Evolutionary conservation across 2,888 invertebrate genomes (phyloP).

Genomic region (Colostygia pectinataria): DNA sequence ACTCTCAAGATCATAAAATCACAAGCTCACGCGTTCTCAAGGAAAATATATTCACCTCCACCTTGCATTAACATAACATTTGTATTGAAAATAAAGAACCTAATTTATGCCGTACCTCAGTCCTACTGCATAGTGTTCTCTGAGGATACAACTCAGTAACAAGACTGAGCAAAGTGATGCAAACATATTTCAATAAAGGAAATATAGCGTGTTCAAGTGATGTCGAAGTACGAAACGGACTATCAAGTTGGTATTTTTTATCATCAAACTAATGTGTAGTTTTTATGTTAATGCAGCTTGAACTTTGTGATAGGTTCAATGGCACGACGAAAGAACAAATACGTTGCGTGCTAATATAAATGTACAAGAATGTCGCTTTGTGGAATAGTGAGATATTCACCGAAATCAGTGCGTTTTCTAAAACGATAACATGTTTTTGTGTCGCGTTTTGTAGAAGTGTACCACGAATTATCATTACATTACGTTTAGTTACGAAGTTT

Average conservation of each 20-base stretch:
- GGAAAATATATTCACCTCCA: conserved; percentile 54
- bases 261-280: conserved; percentile 3
- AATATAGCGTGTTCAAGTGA: conserved; percentile 17
- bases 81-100: conserved; percentile 50
- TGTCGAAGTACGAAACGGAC: conserved; percentile 22
- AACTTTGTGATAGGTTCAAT: conserved; percentile 20
- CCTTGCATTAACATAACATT: conserved; percentile 57
- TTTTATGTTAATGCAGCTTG: not conserved
- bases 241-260: conserved; percentile 29
- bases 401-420: conserved; percentile 3
- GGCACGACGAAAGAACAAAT: conserved; percentile 24
- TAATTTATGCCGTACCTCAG: conserved; percentile 50
- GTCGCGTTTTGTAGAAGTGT: not conserved
- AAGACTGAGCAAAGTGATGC: conserved; percentile 14
- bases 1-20: conserved; percentile 19
- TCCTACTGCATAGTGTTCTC: conserved; percentile 32
- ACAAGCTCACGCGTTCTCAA: conserved; percentile 36
- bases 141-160: conserved; percentile 27
- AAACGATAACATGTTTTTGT: conserved; percentile 4
- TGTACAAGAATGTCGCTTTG: conserved; percentile 6
- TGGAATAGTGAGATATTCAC: conserved; percentile 1
- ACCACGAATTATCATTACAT: too few relatives aligned
- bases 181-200: not conserved
- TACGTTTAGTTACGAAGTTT: not conserved
- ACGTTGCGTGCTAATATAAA: conserved; percentile 20